Evolutionary conservation across 2,113 vertebrate species (phyloP), one percentile per base, ranked within the genome.

Genomic region (Cyphomyrus discorhynchus): DNA sequence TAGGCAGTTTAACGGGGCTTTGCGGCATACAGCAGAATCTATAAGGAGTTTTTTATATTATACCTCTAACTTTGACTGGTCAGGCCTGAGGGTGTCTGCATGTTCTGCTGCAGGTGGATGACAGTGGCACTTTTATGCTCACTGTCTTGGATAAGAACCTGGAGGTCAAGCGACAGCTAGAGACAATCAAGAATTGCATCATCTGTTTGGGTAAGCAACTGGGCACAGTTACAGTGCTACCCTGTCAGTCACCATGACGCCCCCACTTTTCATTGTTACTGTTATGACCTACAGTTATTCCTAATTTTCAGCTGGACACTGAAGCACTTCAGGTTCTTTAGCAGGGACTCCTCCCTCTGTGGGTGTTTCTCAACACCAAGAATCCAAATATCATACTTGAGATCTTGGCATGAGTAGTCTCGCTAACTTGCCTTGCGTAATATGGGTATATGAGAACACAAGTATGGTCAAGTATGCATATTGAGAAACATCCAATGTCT

Each of bases 171-270:
- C 94, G 93, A 0, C 94, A 95, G 5, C 91, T 96, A 58, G 90
- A n/a, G 82, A 94, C 39, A 84, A 89, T 96, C 74, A 92, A 89
- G 90, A 91, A n/a, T 83, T 99, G 98, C 17, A 92, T 94, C 0
- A 92, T 98, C 92, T 98, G 97, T 91, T 97, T 95, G 19, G 97
- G 98, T 98, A 93, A 96, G 94, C 74, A 45, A 13, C 2, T 31
- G 50, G 27, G 11, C 53, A 19, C 31, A 4, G 74, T 31, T 42
- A 42, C 74, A 80, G 74, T 19, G 35, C 74, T 77, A 19, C 31
- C 35, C 35, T 17, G 27, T 39, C 31, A 77, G 35, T 42, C 35
- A 77, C 31, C 74, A 77, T 19, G 35, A 13, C 0, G 31, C 74
- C 35, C 31, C 3, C 15, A 39, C 5, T 4, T 19, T 39, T 39